phyloP scores from a whole-genome alignment of 2,888 invertebrate genomes.

The Hypselothyrea guttata region DNA sequence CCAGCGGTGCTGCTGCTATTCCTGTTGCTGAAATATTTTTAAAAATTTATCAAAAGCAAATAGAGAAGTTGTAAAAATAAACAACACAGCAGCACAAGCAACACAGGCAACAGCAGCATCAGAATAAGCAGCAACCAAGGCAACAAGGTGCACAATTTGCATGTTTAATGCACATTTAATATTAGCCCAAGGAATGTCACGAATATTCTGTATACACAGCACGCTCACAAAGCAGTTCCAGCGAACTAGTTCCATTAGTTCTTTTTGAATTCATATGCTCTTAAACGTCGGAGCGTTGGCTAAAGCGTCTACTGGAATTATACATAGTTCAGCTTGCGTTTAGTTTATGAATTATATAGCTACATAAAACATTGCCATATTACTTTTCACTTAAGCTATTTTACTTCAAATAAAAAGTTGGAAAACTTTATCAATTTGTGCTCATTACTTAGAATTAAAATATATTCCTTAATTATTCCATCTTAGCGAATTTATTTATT shows the following conservation, averaged over 20 bases:
- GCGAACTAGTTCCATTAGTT: slow-evolving; percentile 2
- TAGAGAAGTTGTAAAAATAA: slow-evolving; percentile 67
- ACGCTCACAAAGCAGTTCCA: background rate
- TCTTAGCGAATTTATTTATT: too few relatives aligned
- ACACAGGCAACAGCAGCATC: slow-evolving; percentile 15
- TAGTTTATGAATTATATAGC: too few relatives aligned
- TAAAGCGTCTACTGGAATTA: background rate
- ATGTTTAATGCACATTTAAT: slow-evolving; percentile 71
- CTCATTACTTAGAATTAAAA: too few relatives aligned
- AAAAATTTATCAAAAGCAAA: slow-evolving; percentile 77
- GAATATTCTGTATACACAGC: slow-evolving; percentile 11
- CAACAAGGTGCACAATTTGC: slow-evolving; percentile 62
- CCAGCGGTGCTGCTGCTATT: slow-evolving; percentile 11
- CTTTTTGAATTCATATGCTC: slow-evolving; percentile 5
- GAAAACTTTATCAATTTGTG: too few relatives aligned
- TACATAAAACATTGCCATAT: too few relatives aligned
- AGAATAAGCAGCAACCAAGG: slow-evolving; percentile 26
- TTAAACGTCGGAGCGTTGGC: slow-evolving; percentile 15
- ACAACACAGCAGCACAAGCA: slow-evolving; percentile 29
- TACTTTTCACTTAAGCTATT: too few relatives aligned
- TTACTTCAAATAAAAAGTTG: too few relatives aligned
- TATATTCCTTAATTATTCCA: too few relatives aligned
- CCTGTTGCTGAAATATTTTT: slow-evolving; percentile 67
- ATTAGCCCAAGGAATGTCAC: slow-evolving; percentile 60
- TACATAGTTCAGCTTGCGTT: too few relatives aligned